A percentile compares a stretch with the other conserved stretches of the same genome.
Conservation (phyloP, 2,113 vertebrate genomes). For the Syrrhaptes paradoxus region DNA sequence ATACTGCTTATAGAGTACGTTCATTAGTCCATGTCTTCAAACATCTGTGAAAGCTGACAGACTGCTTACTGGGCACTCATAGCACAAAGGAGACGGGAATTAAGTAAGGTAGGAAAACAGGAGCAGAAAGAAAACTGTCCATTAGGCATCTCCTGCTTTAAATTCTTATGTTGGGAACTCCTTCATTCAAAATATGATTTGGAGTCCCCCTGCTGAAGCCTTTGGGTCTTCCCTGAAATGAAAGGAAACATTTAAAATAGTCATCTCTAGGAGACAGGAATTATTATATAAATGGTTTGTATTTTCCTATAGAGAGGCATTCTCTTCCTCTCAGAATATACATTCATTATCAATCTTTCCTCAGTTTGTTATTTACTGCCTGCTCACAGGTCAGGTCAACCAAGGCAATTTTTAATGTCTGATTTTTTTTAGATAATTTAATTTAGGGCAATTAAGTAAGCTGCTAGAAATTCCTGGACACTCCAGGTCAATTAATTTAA, state of each 20-base stretch:
- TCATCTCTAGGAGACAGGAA: background rate
- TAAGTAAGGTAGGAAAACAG: background rate
- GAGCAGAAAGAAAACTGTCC: background rate
- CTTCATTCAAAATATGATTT: background rate
- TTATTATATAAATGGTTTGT: background rate
- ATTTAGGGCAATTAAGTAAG: conserved; percentile 10
- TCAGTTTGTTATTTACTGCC: background rate
- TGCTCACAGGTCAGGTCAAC: background rate
- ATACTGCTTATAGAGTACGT: background rate
- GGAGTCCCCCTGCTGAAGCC: background rate
- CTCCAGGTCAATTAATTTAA: conserved; percentile 14
- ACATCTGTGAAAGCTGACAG: background rate
- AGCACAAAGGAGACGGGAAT: background rate
- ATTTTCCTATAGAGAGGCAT: background rate
- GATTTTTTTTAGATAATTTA: background rate
- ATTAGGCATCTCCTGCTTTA: background rate
- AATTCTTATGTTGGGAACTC: background rate
- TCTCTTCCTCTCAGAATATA: background rate
- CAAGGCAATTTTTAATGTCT: background rate
- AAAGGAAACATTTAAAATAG: background rate
- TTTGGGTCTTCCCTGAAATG: background rate
- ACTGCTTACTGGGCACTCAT: background rate
- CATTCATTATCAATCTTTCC: background rate
- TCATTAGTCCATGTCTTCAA: background rate
- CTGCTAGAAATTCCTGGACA: background rate